Base-by-base conservation (phyloP, 2,113 vertebrate species). In the Nycticebus coucang region DNA sequence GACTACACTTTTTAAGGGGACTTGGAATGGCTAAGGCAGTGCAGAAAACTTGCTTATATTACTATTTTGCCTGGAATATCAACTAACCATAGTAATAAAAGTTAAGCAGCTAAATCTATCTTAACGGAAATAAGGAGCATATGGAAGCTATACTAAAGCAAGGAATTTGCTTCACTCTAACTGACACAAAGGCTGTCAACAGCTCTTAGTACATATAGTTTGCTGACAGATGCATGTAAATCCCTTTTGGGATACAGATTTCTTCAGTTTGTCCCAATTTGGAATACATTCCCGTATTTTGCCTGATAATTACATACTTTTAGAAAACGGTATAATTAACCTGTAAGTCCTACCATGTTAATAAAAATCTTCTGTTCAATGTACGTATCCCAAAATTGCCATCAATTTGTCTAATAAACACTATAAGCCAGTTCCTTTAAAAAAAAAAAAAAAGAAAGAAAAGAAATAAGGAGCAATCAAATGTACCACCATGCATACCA, bases 241-340 rank as follows among this genome's bases (percentile, higher is more conserved):
- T 92, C 4, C 35, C 41, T 80, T n/a, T 87, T 68, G 64, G 68
- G 45, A 60, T 19, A 74, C 0, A 89, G 30, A 80, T 66, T 96
- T 88, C 68, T 94, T 97, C 72, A 50, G 18, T 69, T 86, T 87
- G 68, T 37, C 62, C 13, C 13, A 92, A 81, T 89, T 35, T 37
- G 53, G 41, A 78, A 86, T 45, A 93, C 92, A 93, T 41, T 12
- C 9, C 35, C 22, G 0, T 80, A 80, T 89, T 84, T 82, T 71
- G 93, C 30, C 55, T 64, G 7, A 66, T 81, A 68, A 94, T 87
- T 78, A 87, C 30, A 53, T 13, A 88, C 28, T 68, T 66, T 92
- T 79, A 89, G 57, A 80, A 97, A 95, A 94, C 13, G 14, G 5
- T 60, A 87, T 45, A 95, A 87, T 45, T 62, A 96, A 89, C 21